Conservation (phyloP, 2,888 invertebrate genomes). For the Steinernema scapterisci region DNA sequence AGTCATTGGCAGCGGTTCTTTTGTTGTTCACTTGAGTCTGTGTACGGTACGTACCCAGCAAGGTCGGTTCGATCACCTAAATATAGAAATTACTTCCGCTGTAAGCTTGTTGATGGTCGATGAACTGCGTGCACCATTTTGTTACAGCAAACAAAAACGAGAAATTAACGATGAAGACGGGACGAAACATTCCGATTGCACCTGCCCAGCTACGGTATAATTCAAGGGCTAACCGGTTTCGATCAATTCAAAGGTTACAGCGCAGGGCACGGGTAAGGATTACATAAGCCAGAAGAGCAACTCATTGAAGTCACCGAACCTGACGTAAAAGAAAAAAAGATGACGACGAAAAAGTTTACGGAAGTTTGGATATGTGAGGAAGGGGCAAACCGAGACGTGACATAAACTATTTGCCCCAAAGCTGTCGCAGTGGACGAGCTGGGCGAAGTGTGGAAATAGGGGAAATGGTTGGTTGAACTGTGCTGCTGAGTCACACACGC, state of each 20-base stretch:
- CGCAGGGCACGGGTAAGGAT: background rate
- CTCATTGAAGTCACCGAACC: background rate
- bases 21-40: background rate
- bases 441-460: constrained; percentile 5
- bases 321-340: background rate
- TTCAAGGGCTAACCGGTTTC: constrained; percentile 3
- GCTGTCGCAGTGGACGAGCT: background rate
- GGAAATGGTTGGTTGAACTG: constrained; percentile 28
- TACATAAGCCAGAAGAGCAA: background rate
- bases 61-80: constrained; percentile 6
- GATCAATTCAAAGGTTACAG: background rate
- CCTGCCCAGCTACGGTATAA: constrained; percentile 8
- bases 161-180: background rate
- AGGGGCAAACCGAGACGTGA: background rate
- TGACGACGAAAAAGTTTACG: background rate
- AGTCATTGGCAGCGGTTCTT: background rate
- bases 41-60: background rate
- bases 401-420: background rate
- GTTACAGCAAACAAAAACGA: constrained; percentile 7
- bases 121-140: constrained; percentile 1
- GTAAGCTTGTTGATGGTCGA: constrained; percentile 4
- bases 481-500: constrained; percentile 11
- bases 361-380: background rate
- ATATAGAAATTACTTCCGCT: background rate
- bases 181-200: background rate